Percentiles rank a stretch among this genome's conserved stretches.
phyloP scores from a whole-genome alignment of 2,888 invertebrate species.

The Harpalus rufipes region DNA sequence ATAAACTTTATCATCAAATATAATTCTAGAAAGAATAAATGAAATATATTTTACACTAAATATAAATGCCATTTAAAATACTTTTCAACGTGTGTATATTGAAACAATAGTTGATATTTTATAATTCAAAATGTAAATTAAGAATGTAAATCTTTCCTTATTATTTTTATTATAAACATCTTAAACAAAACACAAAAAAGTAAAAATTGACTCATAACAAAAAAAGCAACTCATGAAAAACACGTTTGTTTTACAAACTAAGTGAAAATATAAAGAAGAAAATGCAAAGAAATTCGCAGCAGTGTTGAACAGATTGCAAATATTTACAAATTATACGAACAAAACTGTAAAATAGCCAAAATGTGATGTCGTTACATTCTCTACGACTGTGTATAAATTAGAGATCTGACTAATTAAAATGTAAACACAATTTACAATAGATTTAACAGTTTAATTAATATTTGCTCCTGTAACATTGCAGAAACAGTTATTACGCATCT shows the following conservation, averaged over 20 bases:
- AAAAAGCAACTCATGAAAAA: constrained; percentile 38
- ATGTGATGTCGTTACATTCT: constrained; percentile 38
- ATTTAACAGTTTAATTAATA: constrained; percentile 54
- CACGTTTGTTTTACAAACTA: constrained; percentile 41
- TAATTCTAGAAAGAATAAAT: constrained; percentile 39
- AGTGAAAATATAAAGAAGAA: constrained; percentile 12
- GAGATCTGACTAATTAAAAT: constrained; percentile 33
- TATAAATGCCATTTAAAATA: constrained; percentile 54
- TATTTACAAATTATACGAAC: constrained; percentile 19
- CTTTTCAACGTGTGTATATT: constrained; percentile 29
- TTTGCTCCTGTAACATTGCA: constrained; percentile 56
- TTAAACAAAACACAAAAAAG: constrained; percentile 53
- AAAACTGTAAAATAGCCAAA: neutral
- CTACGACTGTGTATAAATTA: constrained; percentile 36
- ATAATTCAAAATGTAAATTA: constrained; percentile 16
- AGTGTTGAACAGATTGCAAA: constrained; percentile 43
- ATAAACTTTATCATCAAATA: constrained; percentile 43
- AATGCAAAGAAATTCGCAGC: constrained; percentile 43
- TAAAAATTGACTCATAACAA: constrained; percentile 37
- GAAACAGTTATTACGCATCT: constrained; percentile 82
- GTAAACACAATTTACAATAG: constrained; percentile 40
- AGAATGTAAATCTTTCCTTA: neutral
- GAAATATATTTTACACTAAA: constrained; percentile 29
- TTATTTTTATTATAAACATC: constrained; percentile 53
- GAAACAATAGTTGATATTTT: constrained; percentile 15